Evolutionary conservation across 1,140 invertebrate species (phyloP), one percentile per base, ranked within the genome.

Genomic region (Druon quercuslanigerum): DNA sequence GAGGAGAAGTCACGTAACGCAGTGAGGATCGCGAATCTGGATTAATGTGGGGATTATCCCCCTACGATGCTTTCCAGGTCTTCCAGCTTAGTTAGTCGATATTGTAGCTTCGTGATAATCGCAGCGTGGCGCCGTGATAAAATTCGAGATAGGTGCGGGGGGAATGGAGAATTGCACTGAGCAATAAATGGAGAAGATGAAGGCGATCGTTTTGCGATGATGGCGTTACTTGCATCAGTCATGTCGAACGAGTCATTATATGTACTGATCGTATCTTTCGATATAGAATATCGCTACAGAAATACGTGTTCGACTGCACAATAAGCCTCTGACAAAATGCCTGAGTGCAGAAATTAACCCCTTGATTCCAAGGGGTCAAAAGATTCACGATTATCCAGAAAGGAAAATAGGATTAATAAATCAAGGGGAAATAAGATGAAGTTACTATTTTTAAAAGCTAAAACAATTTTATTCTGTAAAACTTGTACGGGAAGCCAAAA

Each of bases 201-300:
- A 54, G n/a, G 52, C 52, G 52, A 54, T 54, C 52, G 52, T 54
- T 54, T 54, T 54, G 52, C 52, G 16, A 54, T 54, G 52, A 54
- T 54, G 52, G 52, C n/a, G 52, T 54, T 54, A 19, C 52, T 54
- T 54, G 52, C 52, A 54, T 54, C 52, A 54, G 52, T 54, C 52
- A 54, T 54, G 16, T 54, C 9, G n/a, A 54, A 54, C 52, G 52
- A 54, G 52, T 54, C 52, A 54, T 54, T 54, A 54, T 54, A 54
- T 54, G 52, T 54, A n/a, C 52, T 54, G 52, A 54, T 54, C 52
- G 8, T 54, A 54, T 54, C 52, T 54, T 9, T 54, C 16, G 52
- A 54, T 54, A 17, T 8, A 54, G 52, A 54, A 54, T 54, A 54
- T 17, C 52, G 14, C n/a, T 54, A 54, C 17, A 17, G 52, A 54